These are phyloP conservation scores for Oscheius onirici DNA, from an alignment of 2,888 invertebrate species.

Conservation along the genomic window DNA sequence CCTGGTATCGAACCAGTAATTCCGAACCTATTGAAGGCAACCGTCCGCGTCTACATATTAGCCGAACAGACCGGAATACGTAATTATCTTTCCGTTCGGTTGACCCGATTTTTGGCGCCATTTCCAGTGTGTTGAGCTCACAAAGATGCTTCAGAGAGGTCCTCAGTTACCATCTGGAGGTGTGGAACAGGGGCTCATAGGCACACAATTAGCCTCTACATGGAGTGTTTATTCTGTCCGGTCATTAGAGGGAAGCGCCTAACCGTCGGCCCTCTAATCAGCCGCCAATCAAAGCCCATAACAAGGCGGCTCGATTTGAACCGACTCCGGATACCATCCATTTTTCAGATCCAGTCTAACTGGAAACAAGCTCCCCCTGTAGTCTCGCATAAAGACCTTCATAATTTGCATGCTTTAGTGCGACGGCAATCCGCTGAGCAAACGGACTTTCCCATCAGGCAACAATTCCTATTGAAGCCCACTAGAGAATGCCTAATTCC, in stretches of 20 bases:
- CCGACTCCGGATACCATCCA: neutral
- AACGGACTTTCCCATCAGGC: too few species aligned
- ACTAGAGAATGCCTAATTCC: too few species aligned
- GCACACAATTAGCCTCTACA: slow-evolving; percentile 15
- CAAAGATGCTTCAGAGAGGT: neutral
- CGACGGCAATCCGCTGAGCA: too few species aligned
- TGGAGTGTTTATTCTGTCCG: slow-evolving; percentile 12
- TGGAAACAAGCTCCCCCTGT: too few species aligned
- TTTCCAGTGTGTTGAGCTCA: too few species aligned
- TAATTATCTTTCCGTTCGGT: slow-evolving; percentile 8
- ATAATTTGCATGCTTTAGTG: too few species aligned
- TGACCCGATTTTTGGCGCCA: neutral
- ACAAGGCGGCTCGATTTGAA: slow-evolving; percentile 2
- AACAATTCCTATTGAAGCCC: too few species aligned
- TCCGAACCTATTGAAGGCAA: neutral
- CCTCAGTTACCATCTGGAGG: neutral
- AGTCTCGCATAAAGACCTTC: too few species aligned
- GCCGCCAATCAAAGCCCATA: slow-evolving; percentile 15
- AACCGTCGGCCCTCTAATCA: slow-evolving; percentile 9
- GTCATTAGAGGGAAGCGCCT: slow-evolving; percentile 18
- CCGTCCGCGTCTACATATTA: neutral
- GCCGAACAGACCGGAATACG: slow-evolving; percentile 12
- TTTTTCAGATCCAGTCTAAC: too few species aligned
- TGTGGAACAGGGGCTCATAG: neutral
- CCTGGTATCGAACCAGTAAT: neutral